A percentile compares a stretch with the other conserved stretches of the same genome.
phyloP scores from a whole-genome alignment of 2,888 invertebrate genomes.

The Cosmopolites sordidus region DNA sequence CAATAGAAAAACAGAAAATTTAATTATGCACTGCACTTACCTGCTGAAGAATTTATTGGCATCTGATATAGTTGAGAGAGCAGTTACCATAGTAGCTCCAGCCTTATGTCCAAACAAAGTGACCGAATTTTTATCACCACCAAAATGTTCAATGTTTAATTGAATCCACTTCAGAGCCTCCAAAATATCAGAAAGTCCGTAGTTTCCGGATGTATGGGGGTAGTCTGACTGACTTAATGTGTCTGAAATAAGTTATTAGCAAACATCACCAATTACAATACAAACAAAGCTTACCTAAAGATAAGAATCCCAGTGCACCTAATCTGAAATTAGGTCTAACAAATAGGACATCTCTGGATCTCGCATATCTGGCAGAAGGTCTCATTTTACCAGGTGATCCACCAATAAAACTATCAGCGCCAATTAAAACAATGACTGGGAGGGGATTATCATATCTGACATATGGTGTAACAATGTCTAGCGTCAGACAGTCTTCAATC shows the following conservation, averaged over 20 bases:
- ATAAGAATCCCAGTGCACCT: constrained; percentile 66
- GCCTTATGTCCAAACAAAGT: constrained; percentile 82
- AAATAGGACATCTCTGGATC: constrained; percentile 75
- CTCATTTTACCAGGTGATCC: constrained; percentile 68
- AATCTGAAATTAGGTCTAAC: constrained; percentile 81
- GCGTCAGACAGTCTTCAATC: constrained; percentile 74
- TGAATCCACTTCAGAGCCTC: constrained; percentile 76
- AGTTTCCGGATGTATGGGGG: constrained; percentile 78
- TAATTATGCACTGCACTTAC: constrained; percentile 11
- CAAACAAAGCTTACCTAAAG: constrained; percentile 48
- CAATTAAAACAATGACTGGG: constrained; percentile 79
- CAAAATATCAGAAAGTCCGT: constrained; percentile 76
- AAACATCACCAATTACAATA: background rate
- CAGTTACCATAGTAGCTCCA: constrained; percentile 75
- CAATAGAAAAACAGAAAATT: too few species aligned
- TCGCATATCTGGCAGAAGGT: constrained; percentile 73
- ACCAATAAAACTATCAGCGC: constrained; percentile 73
- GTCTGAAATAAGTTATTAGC: constrained; percentile 44
- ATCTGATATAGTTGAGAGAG: constrained; percentile 58
- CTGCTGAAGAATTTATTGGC: constrained; percentile 63
- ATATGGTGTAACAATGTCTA: constrained; percentile 79
- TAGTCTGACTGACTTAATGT: constrained; percentile 65
- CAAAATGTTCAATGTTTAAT: constrained; percentile 77
- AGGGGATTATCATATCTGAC: constrained; percentile 73
- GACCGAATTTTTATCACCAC: constrained; percentile 73